Evolutionary conservation across 2,113 vertebrate genomes (phyloP).

Genomic region (Oncorhynchus mykiss): DNA sequence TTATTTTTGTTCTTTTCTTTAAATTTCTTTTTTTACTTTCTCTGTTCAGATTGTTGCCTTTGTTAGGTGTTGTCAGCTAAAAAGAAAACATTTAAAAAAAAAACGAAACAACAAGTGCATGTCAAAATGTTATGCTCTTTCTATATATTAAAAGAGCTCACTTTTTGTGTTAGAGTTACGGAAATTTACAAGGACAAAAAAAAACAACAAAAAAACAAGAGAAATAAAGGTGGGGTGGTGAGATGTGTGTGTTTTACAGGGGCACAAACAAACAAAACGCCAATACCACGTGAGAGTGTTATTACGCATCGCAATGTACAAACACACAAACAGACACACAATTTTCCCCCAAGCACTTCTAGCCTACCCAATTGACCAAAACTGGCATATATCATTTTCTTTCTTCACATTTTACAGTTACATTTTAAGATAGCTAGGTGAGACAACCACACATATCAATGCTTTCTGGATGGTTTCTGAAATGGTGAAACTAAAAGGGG

Average conservation of each 20-base stretch:
- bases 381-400: neutral
- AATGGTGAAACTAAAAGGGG: too few species aligned
- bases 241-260: conserved; percentile 31
- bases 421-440: neutral
- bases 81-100: neutral
- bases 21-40: neutral
- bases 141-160: conserved; percentile 6
- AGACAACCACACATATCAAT: too few species aligned
- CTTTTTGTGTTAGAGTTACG: conserved; percentile 24
- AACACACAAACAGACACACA: neutral
- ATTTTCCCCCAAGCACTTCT: too few species aligned
- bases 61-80: conserved; percentile 25
- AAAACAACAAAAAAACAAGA: conserved; percentile 8
- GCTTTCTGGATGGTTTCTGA: too few species aligned
- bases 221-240: conserved; percentile 19
- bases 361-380: neutral
- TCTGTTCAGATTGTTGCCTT: conserved; percentile 20
- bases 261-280: neutral
- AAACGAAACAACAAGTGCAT: conserved; percentile 24
- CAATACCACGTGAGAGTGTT: neutral
- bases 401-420: neutral
- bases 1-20: neutral
- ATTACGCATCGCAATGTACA: neutral
- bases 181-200: conserved; percentile 2
- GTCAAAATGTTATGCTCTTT: conserved; percentile 26